phyloP scores from a whole-genome alignment of 1,140 invertebrate genomes.

The Zaprionus camerounensis region DNA sequence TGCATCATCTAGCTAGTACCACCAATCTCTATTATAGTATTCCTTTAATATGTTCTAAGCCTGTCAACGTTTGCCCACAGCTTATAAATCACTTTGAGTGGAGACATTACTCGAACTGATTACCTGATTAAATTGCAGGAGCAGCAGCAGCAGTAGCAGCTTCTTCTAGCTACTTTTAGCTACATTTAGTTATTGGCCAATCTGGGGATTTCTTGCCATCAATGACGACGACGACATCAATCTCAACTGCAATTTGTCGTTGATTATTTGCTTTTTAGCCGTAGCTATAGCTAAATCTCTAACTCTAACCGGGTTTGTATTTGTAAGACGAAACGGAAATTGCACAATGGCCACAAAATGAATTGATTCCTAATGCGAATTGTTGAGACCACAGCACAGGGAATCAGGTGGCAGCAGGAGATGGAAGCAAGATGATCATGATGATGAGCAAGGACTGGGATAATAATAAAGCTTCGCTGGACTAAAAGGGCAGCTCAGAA shows the following conservation, averaged over 20 bases:
- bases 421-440: background rate
- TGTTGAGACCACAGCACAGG: constrained; percentile 15
- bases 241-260: constrained; percentile 69
- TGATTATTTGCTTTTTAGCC: constrained; percentile 45
- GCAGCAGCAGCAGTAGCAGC: background rate
- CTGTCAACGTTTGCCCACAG: background rate
- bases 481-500: constrained; percentile 29
- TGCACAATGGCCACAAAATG: constrained; percentile 75
- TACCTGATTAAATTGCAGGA: constrained; percentile 27
- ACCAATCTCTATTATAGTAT: background rate
- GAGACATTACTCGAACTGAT: constrained; percentile 12
- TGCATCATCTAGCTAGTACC: background rate
- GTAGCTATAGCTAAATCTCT: background rate
- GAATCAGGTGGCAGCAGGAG: background rate
- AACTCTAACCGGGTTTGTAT: constrained; percentile 2
- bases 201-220: background rate
- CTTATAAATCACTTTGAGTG: constrained; percentile 2
- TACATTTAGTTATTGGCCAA: constrained; percentile 2
- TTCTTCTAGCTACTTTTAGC: background rate
- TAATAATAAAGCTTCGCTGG: constrained; percentile 6
- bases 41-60: background rate
- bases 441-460: background rate
- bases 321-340: constrained; percentile 63
- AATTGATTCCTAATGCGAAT: constrained; percentile 78
- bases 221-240: constrained; percentile 41